A percentile compares a stretch with the other conserved stretches of the same genome.
These are phyloP conservation scores for Drosophila melanogaster DNA, from an alignment of 1,140 invertebrate species.

Conservation along the genomic window Release_6_plus_ISO1_MT NC_004354.4:5133501-5134000, in stretches of 20 bases:
- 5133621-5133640: not conserved
- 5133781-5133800: not conserved
- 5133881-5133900: not conserved
- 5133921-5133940: too few relatives aligned
- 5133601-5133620: constrained; percentile 36
- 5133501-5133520: constrained; percentile 44
- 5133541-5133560: constrained; percentile 45
- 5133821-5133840: not conserved
- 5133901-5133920: not conserved
- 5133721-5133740: constrained; percentile 24
- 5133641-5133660: too few relatives aligned
- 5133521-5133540: constrained; percentile 77
- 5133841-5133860: not conserved
- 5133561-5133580: constrained; percentile 3
- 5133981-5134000: constrained; percentile 6
- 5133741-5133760: too few relatives aligned
- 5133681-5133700: constrained; percentile 17
- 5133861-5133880: not conserved
- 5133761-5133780: constrained; percentile 2
- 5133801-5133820: constrained; percentile 14
- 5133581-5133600: constrained; percentile 7
- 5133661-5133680: not conserved
- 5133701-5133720: constrained; percentile 34
- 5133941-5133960: not conserved
- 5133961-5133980: too few relatives aligned